A percentile compares a stretch with the other conserved stretches of the same genome.
Conservation (phyloP, 2,888 invertebrate species). For the Entomobrya multifasciata region DNA sequence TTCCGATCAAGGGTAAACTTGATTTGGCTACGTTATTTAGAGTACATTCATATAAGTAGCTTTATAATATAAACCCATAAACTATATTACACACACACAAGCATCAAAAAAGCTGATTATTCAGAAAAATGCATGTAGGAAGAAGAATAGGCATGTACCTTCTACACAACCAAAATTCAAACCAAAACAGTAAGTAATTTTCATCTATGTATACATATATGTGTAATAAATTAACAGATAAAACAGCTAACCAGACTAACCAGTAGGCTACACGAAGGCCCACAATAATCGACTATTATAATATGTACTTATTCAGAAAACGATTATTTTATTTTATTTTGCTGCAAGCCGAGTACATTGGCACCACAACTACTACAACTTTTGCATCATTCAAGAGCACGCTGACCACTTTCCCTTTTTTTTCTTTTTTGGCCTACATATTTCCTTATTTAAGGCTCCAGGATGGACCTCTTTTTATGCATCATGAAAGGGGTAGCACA, state of each 20-base stretch:
- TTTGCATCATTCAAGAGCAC: slow-evolving; percentile 19
- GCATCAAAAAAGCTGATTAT: neutral
- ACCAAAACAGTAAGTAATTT: neutral
- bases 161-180: neutral
- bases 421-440: slow-evolving; percentile 66
- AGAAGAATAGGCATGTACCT: neutral
- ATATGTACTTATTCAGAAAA: neutral
- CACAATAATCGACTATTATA: too few species aligned
- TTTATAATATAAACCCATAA: too few species aligned
- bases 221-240: too few species aligned
- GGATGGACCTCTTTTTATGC: slow-evolving; percentile 66
- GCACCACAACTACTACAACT: slow-evolving; percentile 45
- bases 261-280: slow-evolving; percentile 8
- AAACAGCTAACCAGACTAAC: slow-evolving; percentile 51
- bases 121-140: slow-evolving; percentile 8
- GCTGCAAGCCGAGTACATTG: slow-evolving; percentile 11
- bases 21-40: neutral
- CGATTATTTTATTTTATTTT: neutral
- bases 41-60: neutral
- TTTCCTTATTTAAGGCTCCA: slow-evolving; percentile 66
- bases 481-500: slow-evolving; percentile 6
- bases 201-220: neutral
- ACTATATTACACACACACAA: neutral
- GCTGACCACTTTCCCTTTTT: slow-evolving; percentile 69
- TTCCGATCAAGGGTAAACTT: slow-evolving; percentile 41